Base-by-base conservation (phyloP, 2,797 vertebrate species). In the Enteromius radiatus region DNA sequence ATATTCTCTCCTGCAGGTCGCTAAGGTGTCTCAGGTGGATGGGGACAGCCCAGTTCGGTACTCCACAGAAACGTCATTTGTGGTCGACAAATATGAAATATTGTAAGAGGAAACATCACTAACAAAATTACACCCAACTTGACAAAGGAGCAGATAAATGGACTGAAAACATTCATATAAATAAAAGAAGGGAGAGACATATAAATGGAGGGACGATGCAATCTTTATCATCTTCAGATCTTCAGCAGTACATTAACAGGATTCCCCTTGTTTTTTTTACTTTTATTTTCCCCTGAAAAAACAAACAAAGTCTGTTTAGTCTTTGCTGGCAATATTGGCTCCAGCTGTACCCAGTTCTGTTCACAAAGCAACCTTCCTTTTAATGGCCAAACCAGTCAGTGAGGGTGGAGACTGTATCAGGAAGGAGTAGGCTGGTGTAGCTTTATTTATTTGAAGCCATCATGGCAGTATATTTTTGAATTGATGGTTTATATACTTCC, bases 61-160 rank as follows among this genome's bases (percentile, higher is more conserved):
- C 92, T 97, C 96, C 61, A 92, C 89, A 31, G 96, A 97, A 90
- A 97, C 95, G 43, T 94, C 96, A 81, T 96, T 97, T 86, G 75
- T 96, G 83, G 96, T 97, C 89, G 96, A 96, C 91, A 97, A 96
- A 88, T 97, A 97, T 0, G 96, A 97, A 89, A 96, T 97, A 88
- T 93, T 97, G 95, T 97, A 96, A 92, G 61, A 79, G 69, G 49
- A 82, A 71, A 78, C 73, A 21, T 59, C 17, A n/a, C 43, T 71
- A 56, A 81, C 4, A 52, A 10, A 80, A 84, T 71, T 52, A 70
- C 63, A 80, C 77, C 68, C 64, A 84, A 79, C 79, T 73, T 75
- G 33, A 78, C 83, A 78, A 68, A 80, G 71, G 33, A 84, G 56
- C 31, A 78, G 71, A 85, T 84, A 87, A 76, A 80, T 76, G 81